Conservation (phyloP, 2,797 vertebrate species). For the Gouania willdenowi region DNA sequence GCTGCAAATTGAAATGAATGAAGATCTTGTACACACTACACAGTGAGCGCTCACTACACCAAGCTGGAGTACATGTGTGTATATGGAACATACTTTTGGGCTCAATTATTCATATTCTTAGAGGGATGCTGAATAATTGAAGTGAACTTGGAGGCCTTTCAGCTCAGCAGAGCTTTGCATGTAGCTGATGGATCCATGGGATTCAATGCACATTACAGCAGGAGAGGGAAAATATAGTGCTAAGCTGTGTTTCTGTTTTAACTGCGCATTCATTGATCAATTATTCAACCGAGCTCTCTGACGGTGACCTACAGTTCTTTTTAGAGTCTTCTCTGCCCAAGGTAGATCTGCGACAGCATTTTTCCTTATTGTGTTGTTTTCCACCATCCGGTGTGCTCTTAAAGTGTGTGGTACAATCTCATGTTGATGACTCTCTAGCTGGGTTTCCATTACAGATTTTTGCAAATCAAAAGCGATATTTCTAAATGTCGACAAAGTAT, state of each 20-base stretch:
- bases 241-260: slow-evolving; percentile 83
- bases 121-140: slow-evolving; percentile 85
- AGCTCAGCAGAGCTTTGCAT: slow-evolving; percentile 78
- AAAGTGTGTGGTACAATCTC: slow-evolving; percentile 32
- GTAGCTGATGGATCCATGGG: slow-evolving; percentile 80
- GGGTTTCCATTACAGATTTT: too few species aligned
- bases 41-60: slow-evolving; percentile 59
- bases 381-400: slow-evolving; percentile 39
- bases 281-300: slow-evolving; percentile 75
- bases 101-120: slow-evolving; percentile 84
- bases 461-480: too few species aligned
- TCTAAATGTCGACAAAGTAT: too few species aligned
- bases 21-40: slow-evolving; percentile 48
- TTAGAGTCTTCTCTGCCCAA: slow-evolving; percentile 37
- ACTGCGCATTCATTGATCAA: slow-evolving; percentile 78
- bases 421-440: slow-evolving; percentile 37
- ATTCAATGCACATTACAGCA: slow-evolving; percentile 76
- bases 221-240: slow-evolving; percentile 76
- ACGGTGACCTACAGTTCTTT: slow-evolving; percentile 74
- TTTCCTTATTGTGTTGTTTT: slow-evolving; percentile 56
- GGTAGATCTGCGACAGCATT: slow-evolving; percentile 58
- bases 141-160: slow-evolving; percentile 83
- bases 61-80: slow-evolving; percentile 57
- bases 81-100: slow-evolving; percentile 83
- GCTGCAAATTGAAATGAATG: slow-evolving; percentile 38